Conservation (phyloP, 2,797 vertebrate species). For the Microctenopoma steveboyesi region DNA sequence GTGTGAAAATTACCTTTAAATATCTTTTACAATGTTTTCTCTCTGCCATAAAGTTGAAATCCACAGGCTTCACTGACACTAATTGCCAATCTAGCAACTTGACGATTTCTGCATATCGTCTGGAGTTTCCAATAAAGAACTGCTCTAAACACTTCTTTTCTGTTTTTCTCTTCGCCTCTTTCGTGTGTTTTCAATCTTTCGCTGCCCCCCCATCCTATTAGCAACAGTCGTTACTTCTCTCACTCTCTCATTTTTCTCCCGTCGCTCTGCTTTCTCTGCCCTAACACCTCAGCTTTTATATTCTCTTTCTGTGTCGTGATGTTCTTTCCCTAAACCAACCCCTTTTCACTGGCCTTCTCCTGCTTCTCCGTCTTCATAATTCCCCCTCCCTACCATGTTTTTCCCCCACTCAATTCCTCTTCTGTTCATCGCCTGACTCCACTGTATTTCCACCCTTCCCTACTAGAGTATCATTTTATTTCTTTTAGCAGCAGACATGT, state of each 20-base stretch:
- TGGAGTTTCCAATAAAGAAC: slow-evolving; percentile 59
- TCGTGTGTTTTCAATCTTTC: slow-evolving; percentile 41
- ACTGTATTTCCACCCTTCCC: slow-evolving; percentile 11
- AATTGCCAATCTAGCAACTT: slow-evolving; percentile 59
- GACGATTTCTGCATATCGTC: slow-evolving; percentile 57
- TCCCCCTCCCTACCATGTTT: slow-evolving; percentile 3
- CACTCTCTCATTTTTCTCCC: slow-evolving; percentile 60
- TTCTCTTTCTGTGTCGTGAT: slow-evolving; percentile 23
- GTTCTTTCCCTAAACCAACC: neutral
- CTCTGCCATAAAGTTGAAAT: slow-evolving; percentile 51
- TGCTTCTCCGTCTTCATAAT: slow-evolving; percentile 1
- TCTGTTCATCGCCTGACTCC: slow-evolving; percentile 4
- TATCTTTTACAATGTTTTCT: slow-evolving; percentile 36
- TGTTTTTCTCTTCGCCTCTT: slow-evolving; percentile 9
- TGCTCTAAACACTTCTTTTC: slow-evolving; percentile 41
- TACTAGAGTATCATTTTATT: slow-evolving; percentile 6
- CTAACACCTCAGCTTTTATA: slow-evolving; percentile 51
- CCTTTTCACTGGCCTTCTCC: slow-evolving; percentile 2
- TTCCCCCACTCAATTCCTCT: slow-evolving; percentile 2
- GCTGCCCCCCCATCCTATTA: slow-evolving; percentile 56
- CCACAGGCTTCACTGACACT: slow-evolving; percentile 46
- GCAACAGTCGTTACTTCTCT: slow-evolving; percentile 40
- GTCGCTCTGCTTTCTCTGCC: slow-evolving; percentile 49
- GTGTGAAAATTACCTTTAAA: slow-evolving; percentile 52
- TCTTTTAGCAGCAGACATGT: slow-evolving; percentile 31